Conservation (phyloP, 2,797 vertebrate genomes). For the Spinibarbus caldwelli region DNA sequence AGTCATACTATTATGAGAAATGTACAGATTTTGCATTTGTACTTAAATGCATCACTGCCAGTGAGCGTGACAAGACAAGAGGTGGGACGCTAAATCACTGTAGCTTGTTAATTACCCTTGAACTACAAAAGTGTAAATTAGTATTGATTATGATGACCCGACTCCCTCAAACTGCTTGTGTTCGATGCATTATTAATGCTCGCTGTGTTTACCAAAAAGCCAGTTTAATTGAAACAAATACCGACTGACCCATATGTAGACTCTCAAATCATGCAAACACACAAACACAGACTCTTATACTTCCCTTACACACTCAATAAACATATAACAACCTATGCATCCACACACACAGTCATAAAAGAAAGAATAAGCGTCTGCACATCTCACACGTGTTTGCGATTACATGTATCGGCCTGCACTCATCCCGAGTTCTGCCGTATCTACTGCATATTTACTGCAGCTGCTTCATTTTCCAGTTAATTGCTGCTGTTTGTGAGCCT, state of each 20-base stretch:
- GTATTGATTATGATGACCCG: conserved; percentile 57
- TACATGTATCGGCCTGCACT: not conserved
- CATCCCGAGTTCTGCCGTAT: conserved; percentile 10
- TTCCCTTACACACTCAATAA: not conserved
- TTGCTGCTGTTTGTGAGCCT: conserved; percentile 35
- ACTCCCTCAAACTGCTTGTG: conserved; percentile 37
- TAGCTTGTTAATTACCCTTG: conserved; percentile 58
- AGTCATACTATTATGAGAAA: not conserved
- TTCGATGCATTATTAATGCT: conserved; percentile 38
- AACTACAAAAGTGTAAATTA: conserved; percentile 57
- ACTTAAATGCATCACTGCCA: not conserved
- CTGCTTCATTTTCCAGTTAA: conserved; percentile 47
- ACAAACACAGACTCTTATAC: not conserved
- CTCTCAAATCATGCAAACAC: conserved; percentile 16
- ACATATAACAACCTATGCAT: not conserved
- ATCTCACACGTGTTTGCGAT: conserved; percentile 27
- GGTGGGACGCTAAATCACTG: conserved; percentile 48
- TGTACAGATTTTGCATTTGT: not conserved
- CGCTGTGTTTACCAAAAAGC: conserved; percentile 40
- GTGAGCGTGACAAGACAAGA: conserved; percentile 16
- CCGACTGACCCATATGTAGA: not conserved
- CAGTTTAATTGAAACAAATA: conserved; percentile 43
- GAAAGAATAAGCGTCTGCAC: not conserved
- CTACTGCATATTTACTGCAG: conserved; percentile 39
- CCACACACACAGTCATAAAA: conserved; percentile 21